Base-by-base conservation (phyloP, 2,888 invertebrate genomes). In the Chrysopilus asiliformis region DNA sequence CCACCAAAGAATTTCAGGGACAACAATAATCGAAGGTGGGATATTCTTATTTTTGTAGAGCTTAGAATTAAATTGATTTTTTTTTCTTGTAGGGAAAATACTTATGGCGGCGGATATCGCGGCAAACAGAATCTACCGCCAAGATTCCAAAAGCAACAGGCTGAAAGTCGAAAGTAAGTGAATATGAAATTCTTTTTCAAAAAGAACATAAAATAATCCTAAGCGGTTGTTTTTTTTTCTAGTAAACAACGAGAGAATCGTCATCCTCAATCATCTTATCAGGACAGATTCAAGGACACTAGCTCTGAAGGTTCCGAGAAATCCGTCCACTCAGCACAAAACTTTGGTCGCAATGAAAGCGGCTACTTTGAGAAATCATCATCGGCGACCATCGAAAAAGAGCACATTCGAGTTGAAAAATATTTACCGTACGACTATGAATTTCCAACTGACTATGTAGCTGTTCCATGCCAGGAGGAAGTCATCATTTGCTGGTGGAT, bases 401-500 rank as follows among this genome's bases (percentile, higher is more conserved):
- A n/a, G n/a, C n/a, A n/a, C n/a, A n/a, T n/a, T n/a, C n/a, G n/a
- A n/a, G n/a, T n/a, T n/a, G 57, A 55, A 31, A 54, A 68, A 39
- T 75, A 73, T 28, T 57, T 70, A 7, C 46, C 70, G 0, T 41
- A 69, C 1, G 65, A 68, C 8, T 65, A 65, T 0, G 57, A 64
- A 1, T 76, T 72, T 60, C 36, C 46, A 0, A 62, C 67, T 4
- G 62, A 65, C 2, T 49, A 59, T 1, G 57, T 76, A 3, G 65
- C 69, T 14, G 53, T 66, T 2, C 72, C 71, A 12, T 59, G 63
- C 0, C 69, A 66, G 34, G 70, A 72, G 35, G 69, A 73, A 38
- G 67, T 79, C 1, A 66, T 68, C 2, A 68, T 84, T 25, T 74
- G 77, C 2, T 84, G 84, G 83, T 80, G 82, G 52, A 71, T 76